These are phyloP conservation scores for Ophonus ardosiacus DNA, from an alignment of 2,888 invertebrate genomes.

Conservation along the genomic window DNA sequence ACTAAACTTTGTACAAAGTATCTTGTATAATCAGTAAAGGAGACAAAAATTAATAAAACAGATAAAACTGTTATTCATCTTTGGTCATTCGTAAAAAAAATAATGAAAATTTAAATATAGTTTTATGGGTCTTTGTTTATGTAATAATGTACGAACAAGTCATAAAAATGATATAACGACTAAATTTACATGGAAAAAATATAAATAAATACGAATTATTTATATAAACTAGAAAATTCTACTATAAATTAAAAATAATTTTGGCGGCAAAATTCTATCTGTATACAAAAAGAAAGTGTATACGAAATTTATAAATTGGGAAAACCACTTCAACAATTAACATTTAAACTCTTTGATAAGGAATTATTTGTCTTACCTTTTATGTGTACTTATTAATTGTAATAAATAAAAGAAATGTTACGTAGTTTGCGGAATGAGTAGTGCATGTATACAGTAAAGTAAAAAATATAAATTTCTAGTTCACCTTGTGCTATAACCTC, in stretches of 20 bases:
- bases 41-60: not conserved
- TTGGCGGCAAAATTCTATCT: constrained; percentile 42
- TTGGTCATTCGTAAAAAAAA: not conserved
- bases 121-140: not conserved
- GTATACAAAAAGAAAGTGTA: not conserved
- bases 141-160: not conserved
- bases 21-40: constrained; percentile 1
- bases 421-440: constrained; percentile 8
- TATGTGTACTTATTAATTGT: not conserved
- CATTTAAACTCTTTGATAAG: not conserved
- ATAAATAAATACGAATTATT: constrained; percentile 3
- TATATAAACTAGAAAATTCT: not conserved
- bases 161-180: not conserved
- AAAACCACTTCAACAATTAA: not conserved
- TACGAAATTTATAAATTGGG: no score
- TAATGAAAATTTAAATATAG: not conserved
- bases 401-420: not conserved
- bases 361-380: constrained; percentile 4
- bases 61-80: not conserved
- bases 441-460: not conserved
- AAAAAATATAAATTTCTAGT: constrained; percentile 37
- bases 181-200: not conserved
- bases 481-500: constrained; percentile 59
- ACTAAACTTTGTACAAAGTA: constrained; percentile 29
- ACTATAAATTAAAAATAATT: constrained; percentile 1